Percentiles rank a stretch among this genome's conserved stretches.
Conservation (phyloP, 2,113 vertebrate species). For the Carlito syrichta region DNA sequence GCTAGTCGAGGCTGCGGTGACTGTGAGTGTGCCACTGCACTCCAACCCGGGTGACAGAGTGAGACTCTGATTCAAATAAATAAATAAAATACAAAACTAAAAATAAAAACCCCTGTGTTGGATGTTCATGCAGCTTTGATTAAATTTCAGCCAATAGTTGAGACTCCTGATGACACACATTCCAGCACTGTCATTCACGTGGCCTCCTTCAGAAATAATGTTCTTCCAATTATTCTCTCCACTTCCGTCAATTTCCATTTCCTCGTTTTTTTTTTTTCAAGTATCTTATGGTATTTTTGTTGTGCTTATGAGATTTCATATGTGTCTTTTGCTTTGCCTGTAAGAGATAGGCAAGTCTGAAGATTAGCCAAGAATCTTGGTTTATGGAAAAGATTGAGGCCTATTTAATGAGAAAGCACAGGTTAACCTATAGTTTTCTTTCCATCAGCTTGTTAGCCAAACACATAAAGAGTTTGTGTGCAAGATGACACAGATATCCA, state of each 20-base stretch:
- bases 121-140: background rate
- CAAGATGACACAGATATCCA: background rate
- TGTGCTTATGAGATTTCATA: background rate
- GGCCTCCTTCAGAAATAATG: background rate
- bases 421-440: background rate
- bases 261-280: too few species aligned
- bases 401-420: background rate
- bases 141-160: background rate
- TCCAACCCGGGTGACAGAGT: too few species aligned
- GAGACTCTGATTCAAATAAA: too few species aligned
- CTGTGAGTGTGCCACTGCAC: too few species aligned
- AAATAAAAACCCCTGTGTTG: too few species aligned
- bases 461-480: background rate
- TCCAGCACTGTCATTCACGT: background rate
- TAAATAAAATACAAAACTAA: too few species aligned
- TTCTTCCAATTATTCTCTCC: background rate
- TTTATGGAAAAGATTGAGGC: background rate
- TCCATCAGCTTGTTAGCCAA: background rate
- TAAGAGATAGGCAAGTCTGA: background rate
- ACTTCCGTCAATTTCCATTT: background rate
- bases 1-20: too few species aligned
- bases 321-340: background rate
- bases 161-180: background rate
- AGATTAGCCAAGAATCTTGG: background rate
- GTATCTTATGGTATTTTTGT: background rate